phyloP scores from a whole-genome alignment of 2,888 invertebrate genomes.

The Lutraria lutraria region DNA sequence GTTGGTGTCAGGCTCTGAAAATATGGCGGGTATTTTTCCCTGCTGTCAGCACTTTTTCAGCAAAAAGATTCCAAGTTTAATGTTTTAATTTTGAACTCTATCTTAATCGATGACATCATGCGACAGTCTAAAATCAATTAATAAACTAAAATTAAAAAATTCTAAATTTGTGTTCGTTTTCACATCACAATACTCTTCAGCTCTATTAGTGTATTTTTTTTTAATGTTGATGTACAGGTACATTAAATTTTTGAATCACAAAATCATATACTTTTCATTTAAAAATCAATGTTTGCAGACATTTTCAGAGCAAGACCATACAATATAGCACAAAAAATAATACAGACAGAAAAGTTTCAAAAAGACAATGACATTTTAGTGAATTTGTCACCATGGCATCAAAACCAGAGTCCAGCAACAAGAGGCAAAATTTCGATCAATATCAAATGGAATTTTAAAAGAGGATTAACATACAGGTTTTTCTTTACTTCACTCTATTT shows the following conservation, averaged over 20 bases:
- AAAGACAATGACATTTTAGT: neutral
- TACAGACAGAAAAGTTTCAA: neutral
- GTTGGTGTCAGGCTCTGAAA: neutral
- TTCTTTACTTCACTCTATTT: too few relatives aligned
- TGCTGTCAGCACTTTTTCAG: neutral
- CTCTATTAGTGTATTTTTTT: too few relatives aligned
- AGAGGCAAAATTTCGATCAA: neutral
- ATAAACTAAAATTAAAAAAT: too few relatives aligned
- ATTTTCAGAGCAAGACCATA: slow-evolving; percentile 10
- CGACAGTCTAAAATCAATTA: too few relatives aligned
- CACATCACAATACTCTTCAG: too few relatives aligned
- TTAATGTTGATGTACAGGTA: too few relatives aligned
- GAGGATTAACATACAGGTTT: neutral
- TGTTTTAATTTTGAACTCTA: too few relatives aligned
- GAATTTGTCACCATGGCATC: neutral
- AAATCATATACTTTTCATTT: too few relatives aligned
- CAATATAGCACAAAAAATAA: slow-evolving; percentile 19
- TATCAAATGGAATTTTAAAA: neutral
- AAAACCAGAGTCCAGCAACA: neutral
- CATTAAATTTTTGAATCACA: too few relatives aligned
- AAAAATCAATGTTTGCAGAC: too few relatives aligned
- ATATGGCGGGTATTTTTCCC: neutral
- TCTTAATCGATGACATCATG: too few relatives aligned
- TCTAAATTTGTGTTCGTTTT: too few relatives aligned
- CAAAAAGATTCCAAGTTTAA: neutral